Percentiles rank a stretch among this genome's conserved stretches.
Conservation (phyloP, 2,797 vertebrate genomes). For the Leucoraja ocellata region DNA sequence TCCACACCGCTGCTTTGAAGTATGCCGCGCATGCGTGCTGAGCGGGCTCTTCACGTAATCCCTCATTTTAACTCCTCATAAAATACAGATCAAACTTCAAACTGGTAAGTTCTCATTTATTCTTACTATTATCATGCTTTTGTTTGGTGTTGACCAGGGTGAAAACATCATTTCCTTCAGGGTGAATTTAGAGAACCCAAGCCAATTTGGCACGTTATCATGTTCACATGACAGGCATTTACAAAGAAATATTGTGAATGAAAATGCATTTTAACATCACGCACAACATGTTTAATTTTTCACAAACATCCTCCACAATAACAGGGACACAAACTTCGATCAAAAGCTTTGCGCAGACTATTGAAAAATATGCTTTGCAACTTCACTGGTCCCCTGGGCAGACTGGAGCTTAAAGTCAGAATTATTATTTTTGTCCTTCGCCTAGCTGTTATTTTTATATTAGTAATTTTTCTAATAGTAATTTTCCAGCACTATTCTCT, state of each 20-base stretch:
- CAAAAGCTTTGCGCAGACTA: too few species aligned
- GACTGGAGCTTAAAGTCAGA: not conserved
- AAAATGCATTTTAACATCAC: not conserved
- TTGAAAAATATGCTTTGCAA: too few species aligned
- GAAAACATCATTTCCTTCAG: not conserved
- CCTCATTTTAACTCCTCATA: too few species aligned
- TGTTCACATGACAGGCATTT: not conserved
- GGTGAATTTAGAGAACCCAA: not conserved
- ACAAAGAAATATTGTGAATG: not conserved
- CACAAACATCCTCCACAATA: not conserved
- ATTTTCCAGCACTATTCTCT: not conserved
- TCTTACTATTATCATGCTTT: not conserved
- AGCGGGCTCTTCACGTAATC: too few species aligned
- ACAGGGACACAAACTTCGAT: not conserved
- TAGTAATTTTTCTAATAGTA: not conserved
- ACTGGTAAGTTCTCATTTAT: too few species aligned
- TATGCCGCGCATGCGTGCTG: too few species aligned
- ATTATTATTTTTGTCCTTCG: not conserved
- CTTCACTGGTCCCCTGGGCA: not conserved
- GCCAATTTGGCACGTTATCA: conserved; percentile 3
- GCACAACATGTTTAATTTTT: not conserved
- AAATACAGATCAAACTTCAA: too few species aligned
- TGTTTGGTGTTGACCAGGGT: not conserved
- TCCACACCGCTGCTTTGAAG: too few species aligned
- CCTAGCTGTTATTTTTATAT: not conserved